phyloP scores from a whole-genome alignment of 2,113 vertebrate species.

The Tursiops truncatus region DNA sequence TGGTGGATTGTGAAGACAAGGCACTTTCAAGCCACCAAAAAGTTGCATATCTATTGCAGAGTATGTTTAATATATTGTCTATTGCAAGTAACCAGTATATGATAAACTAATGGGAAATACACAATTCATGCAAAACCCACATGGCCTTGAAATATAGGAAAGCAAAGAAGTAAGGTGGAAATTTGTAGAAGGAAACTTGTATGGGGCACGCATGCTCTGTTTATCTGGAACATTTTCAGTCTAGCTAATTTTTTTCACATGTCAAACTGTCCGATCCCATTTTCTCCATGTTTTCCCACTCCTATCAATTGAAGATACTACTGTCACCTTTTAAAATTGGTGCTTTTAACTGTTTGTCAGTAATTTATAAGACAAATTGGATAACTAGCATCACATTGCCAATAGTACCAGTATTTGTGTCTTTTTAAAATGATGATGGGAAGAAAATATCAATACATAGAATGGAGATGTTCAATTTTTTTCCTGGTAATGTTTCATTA shows the following conservation, averaged over 20 bases:
- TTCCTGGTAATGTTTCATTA: neutral
- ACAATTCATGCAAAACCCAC: neutral
- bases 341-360: neutral
- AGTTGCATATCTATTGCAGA: neutral
- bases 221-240: neutral
- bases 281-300: neutral
- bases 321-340: neutral
- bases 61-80: neutral
- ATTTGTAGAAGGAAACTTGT: neutral
- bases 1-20: neutral
- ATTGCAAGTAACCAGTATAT: neutral
- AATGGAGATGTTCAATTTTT: neutral
- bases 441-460: neutral
- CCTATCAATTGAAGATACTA: neutral
- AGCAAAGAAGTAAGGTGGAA: neutral
- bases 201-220: neutral
- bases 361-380: neutral
- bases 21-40: neutral
- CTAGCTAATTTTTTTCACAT: neutral
- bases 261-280: neutral
- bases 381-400: neutral
- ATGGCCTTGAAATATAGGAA: neutral
- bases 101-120: neutral
- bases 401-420: neutral
- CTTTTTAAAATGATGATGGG: neutral